Percentiles rank a stretch among this genome's conserved stretches.
Conservation (phyloP, 2,797 vertebrate species). For the Mus spretus region DNA sequence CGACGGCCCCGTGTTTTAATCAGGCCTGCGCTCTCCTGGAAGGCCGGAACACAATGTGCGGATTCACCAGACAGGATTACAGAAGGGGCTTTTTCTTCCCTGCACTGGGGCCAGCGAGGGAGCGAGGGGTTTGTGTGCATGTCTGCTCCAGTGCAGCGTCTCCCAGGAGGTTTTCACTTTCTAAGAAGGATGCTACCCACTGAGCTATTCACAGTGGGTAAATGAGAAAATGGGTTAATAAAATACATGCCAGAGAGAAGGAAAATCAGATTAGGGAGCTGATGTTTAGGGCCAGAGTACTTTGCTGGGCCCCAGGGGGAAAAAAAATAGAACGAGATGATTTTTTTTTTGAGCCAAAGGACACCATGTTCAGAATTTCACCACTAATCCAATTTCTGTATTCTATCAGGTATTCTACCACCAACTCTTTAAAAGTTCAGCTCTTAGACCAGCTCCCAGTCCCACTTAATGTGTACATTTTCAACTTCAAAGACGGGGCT, state of each 20-base stretch:
- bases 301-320: constrained; percentile 82
- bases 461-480: constrained; percentile 56
- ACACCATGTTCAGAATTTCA: constrained; percentile 86
- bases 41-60: constrained; percentile 71
- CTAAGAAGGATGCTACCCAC: constrained; percentile 90
- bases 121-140: constrained; percentile 86
- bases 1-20: constrained; percentile 70
- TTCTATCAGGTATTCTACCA: constrained; percentile 87
- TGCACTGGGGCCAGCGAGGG: constrained; percentile 44
- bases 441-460: constrained; percentile 52
- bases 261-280: constrained; percentile 89
- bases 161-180: constrained; percentile 88
- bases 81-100: constrained; percentile 85
- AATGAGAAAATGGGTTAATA: constrained; percentile 91
- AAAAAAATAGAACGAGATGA: constrained; percentile 85
- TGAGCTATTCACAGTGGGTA: constrained; percentile 89
- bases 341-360: constrained; percentile 84
- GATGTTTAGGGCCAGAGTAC: constrained; percentile 86
- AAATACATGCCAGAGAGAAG: constrained; percentile 87
- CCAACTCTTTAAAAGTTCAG: constrained; percentile 75
- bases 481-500: background rate
- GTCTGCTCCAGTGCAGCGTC: constrained; percentile 84
- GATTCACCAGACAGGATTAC: constrained; percentile 87
- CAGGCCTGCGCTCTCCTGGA: constrained; percentile 67
- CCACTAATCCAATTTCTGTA: constrained; percentile 88